These are phyloP conservation scores for Ochotona princeps DNA, from an alignment of 2,113 vertebrate species.

Conservation along the genomic window DNA sequence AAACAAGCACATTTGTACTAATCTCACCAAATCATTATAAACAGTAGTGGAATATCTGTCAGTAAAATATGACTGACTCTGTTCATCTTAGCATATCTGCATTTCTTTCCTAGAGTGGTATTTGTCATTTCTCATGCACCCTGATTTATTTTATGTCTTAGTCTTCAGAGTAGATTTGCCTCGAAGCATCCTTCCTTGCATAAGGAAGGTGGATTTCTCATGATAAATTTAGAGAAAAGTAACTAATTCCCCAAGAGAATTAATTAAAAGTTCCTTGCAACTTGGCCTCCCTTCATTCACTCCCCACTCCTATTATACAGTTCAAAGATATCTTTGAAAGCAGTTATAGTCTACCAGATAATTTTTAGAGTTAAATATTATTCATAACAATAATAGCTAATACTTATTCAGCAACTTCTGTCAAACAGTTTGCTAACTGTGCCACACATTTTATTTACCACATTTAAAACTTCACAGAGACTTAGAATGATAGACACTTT, in stretches of 20 bases:
- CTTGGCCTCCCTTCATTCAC: not conserved
- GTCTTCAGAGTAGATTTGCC: not conserved
- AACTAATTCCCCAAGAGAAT: slow-evolving; percentile 10
- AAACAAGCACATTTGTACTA: not conserved
- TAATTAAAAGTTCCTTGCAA: not conserved
- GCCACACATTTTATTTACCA: slow-evolving; percentile 16
- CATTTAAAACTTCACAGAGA: slow-evolving; percentile 4
- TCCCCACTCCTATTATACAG: not conserved
- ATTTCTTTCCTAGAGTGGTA: not conserved
- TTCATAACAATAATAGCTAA: slow-evolving; percentile 16
- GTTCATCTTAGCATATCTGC: not conserved
- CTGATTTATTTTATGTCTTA: not conserved
- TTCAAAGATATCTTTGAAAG: not conserved
- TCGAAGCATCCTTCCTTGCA: not conserved
- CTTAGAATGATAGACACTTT: not conserved
- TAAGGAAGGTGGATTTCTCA: not conserved
- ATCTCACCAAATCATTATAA: not conserved
- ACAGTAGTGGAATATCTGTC: not conserved
- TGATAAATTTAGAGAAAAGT: not conserved
- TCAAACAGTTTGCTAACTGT: not conserved
- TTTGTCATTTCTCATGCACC: not conserved
- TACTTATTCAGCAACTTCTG: slow-evolving; percentile 11
- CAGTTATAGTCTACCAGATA: not conserved
- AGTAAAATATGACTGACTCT: not conserved
- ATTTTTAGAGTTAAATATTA: slow-evolving; percentile 20